Evolutionary conservation across 2,797 vertebrate genomes (phyloP), one percentile per base, ranked within the genome.

Genomic region (Labroides dimidiatus): DNA sequence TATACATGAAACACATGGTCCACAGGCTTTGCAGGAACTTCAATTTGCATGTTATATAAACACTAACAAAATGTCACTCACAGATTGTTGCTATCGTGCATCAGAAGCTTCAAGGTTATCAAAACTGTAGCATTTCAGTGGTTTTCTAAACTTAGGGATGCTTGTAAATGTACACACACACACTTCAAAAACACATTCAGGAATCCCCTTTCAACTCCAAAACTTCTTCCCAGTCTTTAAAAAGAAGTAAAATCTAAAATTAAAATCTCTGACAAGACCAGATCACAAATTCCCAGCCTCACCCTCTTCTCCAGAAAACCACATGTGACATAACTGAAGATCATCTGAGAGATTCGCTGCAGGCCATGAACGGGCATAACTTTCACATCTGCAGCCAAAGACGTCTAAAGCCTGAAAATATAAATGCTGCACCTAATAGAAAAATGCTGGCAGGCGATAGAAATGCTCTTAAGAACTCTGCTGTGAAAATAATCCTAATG

Each of bases 1-100:
- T 57, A 81, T 69, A 56, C 80, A 86, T 19, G 47, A 80, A 84
- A 86, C 80, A 89, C 77, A 82, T 84, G 84, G 78, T 69, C 6
- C 13, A 24, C 72, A 82, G 75, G 64, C 36, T 7, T 0, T 23
- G 49, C 59, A 49, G 36, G 50, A 39, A 21, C 10, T 50, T 36
- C 0, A 4, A 11, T 48, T 36, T 58, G 47, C 33, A 62, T 70
- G 62, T 72, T 43, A 45, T 42, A 55, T 48, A 48, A 64, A 45
- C 37, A 56, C 56, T 69, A 59, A 19, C 27, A 33, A 27, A 44
- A 52, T 10, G 15, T 19, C 4, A 44, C 24, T 51, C 16, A 36
- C 55, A 37, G 21, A 55, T 37, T 33, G 49, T 54, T 74, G 17
- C 41, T 8, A 52, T 61, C 14, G 16, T 21, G 21, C 17, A 60